A percentile compares a stretch with the other conserved stretches of the same genome.
Evolutionary conservation across 2,888 invertebrate genomes (phyloP).

Genomic region (Xestia ashworthii): DNA sequence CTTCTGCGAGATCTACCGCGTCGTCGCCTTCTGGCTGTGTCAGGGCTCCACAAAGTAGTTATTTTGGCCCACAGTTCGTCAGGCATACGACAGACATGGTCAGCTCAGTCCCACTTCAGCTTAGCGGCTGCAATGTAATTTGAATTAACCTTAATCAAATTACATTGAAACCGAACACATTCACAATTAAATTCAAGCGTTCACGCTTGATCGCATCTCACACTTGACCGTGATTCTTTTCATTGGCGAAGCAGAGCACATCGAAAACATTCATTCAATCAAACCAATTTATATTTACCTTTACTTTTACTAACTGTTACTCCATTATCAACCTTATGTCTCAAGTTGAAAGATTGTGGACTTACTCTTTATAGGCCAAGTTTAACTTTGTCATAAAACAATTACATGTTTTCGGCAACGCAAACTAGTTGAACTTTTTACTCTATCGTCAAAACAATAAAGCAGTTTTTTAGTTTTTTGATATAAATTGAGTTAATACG

Average conservation of each 20-base stretch:
- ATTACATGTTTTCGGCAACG: slow-evolving; percentile 29
- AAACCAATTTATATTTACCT: slow-evolving; percentile 24
- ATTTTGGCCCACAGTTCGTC: too few species aligned
- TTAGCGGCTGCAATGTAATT: too few species aligned
- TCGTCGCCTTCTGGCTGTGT: too few species aligned
- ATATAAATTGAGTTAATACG: background rate
- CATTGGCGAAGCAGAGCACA: slow-evolving; percentile 57
- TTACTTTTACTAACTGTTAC: background rate
- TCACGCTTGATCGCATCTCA: slow-evolving; percentile 47
- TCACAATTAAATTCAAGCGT: slow-evolving; percentile 18
- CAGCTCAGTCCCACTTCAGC: too few species aligned
- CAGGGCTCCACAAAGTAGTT: too few species aligned
- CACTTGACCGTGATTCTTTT: slow-evolving; percentile 59
- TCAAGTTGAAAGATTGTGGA: background rate
- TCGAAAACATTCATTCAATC: slow-evolving; percentile 51
- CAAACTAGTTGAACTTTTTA: slow-evolving; percentile 12
- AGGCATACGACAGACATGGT: too few species aligned
- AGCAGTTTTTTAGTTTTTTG: background rate
- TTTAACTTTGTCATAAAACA: slow-evolving; percentile 28
- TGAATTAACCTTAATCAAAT: too few species aligned
- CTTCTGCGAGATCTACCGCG: too few species aligned
- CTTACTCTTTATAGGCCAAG: background rate
- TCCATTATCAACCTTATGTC: slow-evolving; percentile 1
- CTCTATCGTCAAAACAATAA: background rate
- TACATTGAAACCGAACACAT: slow-evolving; percentile 10